phyloP scores from a whole-genome alignment of 2,113 vertebrate genomes.

The Dasyurus viverrinus region DNA sequence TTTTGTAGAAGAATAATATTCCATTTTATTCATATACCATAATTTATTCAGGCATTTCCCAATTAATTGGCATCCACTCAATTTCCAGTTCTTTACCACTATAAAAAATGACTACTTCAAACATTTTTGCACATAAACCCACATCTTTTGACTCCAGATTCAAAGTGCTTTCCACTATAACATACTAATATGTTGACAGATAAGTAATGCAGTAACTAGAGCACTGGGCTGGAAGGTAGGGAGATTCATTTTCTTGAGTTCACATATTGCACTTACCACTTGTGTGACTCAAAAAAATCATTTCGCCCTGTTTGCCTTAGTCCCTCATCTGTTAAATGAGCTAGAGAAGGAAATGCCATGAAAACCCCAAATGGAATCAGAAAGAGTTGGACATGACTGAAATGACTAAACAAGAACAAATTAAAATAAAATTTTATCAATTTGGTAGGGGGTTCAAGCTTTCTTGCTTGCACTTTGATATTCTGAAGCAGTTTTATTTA shows the following conservation, averaged over 20 bases:
- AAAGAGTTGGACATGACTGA: neutral
- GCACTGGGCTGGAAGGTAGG: neutral
- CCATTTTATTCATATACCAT: too few relatives aligned
- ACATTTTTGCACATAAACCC: too few relatives aligned
- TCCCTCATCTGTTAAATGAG: neutral
- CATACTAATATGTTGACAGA: neutral
- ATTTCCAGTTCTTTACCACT: too few relatives aligned
- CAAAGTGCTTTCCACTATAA: neutral
- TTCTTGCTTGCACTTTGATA: neutral
- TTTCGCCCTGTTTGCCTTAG: neutral
- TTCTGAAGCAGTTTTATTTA: neutral
- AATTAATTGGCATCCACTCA: too few relatives aligned
- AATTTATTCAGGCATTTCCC: too few relatives aligned
- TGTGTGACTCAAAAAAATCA: neutral
- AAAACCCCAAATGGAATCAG: neutral
- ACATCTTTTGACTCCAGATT: neutral
- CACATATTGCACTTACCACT: neutral
- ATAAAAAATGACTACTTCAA: too few relatives aligned
- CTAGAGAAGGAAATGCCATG: neutral
- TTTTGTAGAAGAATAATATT: too few relatives aligned
- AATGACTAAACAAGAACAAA: neutral
- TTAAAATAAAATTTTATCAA: neutral
- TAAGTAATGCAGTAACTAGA: neutral
- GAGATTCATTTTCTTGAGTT: neutral
- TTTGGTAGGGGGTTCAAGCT: neutral